Base-by-base conservation (phyloP, 2,797 vertebrate species). In the Odontamblyopus rebecca region DNA sequence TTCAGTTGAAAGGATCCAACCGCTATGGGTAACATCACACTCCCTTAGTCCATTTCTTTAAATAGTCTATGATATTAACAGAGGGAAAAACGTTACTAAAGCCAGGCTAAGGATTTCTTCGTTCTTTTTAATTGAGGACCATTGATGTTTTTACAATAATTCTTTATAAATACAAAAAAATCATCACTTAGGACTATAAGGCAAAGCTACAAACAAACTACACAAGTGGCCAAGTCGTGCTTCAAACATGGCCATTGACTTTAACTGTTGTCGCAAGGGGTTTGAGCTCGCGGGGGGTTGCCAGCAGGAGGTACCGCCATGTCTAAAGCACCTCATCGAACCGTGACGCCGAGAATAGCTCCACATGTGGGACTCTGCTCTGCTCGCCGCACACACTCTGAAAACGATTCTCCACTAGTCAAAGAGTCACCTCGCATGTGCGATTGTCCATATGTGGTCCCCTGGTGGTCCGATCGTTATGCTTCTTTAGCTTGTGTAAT, bases 271-370 rank as follows among this genome's bases (percentile, higher is more conserved):
- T 65, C 72, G 74, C 44, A 66, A 56, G 30, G 68, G 71, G 82
- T 72, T 73, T 81, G 74, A 73, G 71, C 26, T 12, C 67, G 68
- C 65, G 66, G 26, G 69, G 19, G n/a, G 72, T 69, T 76, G 62
- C 71, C 83, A 76, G 80, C 71, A 74, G 89, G 88, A 74, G 86
- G 85, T 88, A 69, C 69, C 80, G 67, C 50, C 74, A 76, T 80
- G 75, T 84, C 87, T 86, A 86, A 90, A 90, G 79, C 18, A 90
- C 90, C 82, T 80, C 75, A 80, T 85, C 89, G 82, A 86, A 69
- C 85, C 61, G 61, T 86, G 86, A 89, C 88, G 80, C 74, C 44
- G 71, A 84, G 82, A 88, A 86, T 85, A 82, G 85, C 88, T 85
- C 84, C 85, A 84, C 88, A 92, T 88, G 90, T 91, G 89, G 83